Conservation (phyloP, 2,888 invertebrate species). For the Osedax frankpressi region DNA sequence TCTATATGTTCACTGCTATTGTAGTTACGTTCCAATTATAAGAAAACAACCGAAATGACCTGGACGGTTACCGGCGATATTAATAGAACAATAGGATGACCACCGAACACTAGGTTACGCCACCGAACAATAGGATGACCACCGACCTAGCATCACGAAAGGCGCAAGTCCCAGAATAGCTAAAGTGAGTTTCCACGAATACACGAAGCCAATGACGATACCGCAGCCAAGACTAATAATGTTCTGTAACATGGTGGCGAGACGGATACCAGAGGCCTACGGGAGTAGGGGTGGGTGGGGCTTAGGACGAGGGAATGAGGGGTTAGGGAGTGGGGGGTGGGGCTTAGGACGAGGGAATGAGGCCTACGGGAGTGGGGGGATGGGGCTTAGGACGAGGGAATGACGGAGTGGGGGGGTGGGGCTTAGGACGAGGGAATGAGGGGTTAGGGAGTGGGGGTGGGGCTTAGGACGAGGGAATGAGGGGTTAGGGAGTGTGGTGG, state of each 20-base stretch:
- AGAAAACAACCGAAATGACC: no score
- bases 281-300: neutral
- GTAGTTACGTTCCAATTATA: no score
- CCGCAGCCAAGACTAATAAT: conserved; percentile 44
- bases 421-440: neutral
- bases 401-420: neutral
- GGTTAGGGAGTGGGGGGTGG: neutral
- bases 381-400: neutral
- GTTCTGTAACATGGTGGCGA: conserved; percentile 43
- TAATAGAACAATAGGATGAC: no score
- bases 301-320: neutral
- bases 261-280: conserved; percentile 45
- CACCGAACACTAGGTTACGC: no score
- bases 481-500: no score
- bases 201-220: conserved; percentile 47
- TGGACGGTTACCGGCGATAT: no score
- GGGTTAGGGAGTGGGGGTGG: no score
- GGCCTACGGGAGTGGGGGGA: neutral
- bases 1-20: no score
- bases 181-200: conserved; percentile 48
- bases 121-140: no score
- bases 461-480: no score
- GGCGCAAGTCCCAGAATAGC: conserved; percentile 46
- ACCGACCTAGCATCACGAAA: conserved; percentile 32
- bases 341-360: neutral